Conservation (phyloP, 2,797 vertebrate species). For the Pangasius larnaudii region DNA sequence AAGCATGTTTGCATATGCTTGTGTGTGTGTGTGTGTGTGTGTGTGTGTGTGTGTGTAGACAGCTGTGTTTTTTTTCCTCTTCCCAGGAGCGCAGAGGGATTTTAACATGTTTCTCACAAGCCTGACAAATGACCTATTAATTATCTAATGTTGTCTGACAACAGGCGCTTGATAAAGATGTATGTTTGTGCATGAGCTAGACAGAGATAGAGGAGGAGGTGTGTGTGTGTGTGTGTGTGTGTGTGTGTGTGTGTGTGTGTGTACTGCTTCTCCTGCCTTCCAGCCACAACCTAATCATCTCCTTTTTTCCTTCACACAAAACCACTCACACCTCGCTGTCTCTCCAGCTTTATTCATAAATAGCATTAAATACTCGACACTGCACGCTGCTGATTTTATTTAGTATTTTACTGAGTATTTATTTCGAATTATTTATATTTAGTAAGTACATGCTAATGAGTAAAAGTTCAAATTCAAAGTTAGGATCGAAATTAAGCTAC, state of each 20-base stretch:
- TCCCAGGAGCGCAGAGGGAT: constrained; percentile 92
- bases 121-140: constrained; percentile 99
- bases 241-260: constrained; percentile 20
- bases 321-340: constrained; percentile 6
- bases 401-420: too few species aligned
- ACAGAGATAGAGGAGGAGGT: constrained; percentile 57
- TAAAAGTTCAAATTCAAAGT: too few species aligned
- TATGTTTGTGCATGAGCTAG: constrained; percentile 85
- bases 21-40: constrained; percentile 34
- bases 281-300: constrained; percentile 1
- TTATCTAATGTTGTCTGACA: constrained; percentile 99
- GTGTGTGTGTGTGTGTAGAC: constrained; percentile 43
- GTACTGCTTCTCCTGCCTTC: constrained; percentile 21
- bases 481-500: too few species aligned
- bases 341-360: not conserved
- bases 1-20: constrained; percentile 36
- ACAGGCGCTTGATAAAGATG: constrained; percentile 99
- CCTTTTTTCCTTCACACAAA: not conserved
- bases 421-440: too few species aligned
- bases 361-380: not conserved
- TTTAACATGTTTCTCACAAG: constrained; percentile 96
- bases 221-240: constrained; percentile 24
- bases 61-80: constrained; percentile 83
- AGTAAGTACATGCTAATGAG: too few species aligned
- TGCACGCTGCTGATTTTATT: too few species aligned